A percentile compares a stretch with the other conserved stretches of the same genome.
These are phyloP conservation scores for Tichodroma muraria DNA, from an alignment of 2,113 vertebrate genomes.

Conservation along the genomic window DNA sequence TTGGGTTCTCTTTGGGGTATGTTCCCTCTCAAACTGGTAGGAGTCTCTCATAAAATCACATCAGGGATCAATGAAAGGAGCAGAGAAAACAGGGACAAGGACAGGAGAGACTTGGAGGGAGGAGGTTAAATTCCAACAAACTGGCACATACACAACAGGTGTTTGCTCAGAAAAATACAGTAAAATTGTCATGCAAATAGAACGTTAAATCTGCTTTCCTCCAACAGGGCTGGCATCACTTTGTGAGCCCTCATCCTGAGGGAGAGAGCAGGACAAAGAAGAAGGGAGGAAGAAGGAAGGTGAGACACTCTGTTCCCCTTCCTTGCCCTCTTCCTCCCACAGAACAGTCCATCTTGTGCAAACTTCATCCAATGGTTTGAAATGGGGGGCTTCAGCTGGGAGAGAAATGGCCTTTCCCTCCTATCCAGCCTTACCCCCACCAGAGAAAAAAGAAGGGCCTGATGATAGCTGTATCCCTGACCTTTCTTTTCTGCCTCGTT, in stretches of 20 bases:
- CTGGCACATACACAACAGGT: constrained; percentile 77
- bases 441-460: constrained; percentile 13
- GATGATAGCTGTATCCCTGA: not conserved
- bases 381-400: not conserved
- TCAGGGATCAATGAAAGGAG: not conserved
- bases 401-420: not conserved
- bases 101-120: not conserved
- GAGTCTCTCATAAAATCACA: constrained; percentile 61
- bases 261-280: constrained; percentile 41
- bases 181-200: constrained; percentile 78
- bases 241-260: not conserved
- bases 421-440: not conserved
- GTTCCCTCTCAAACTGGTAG: constrained; percentile 44
- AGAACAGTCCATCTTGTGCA: constrained; percentile 69
- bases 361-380: constrained; percentile 50
- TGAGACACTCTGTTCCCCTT: constrained; percentile 11
- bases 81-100: constrained; percentile 3
- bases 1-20: constrained; percentile 52
- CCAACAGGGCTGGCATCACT: constrained; percentile 3
- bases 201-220: constrained; percentile 65
- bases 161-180: constrained; percentile 80
- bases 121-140: constrained; percentile 66
- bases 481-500: not conserved
- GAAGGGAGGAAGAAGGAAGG: constrained; percentile 43
- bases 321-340: constrained; percentile 31